Percentiles rank a stretch among this genome's conserved stretches.
Conservation (phyloP, 2,113 vertebrate genomes). For the Eretmochelys imbricata region DNA sequence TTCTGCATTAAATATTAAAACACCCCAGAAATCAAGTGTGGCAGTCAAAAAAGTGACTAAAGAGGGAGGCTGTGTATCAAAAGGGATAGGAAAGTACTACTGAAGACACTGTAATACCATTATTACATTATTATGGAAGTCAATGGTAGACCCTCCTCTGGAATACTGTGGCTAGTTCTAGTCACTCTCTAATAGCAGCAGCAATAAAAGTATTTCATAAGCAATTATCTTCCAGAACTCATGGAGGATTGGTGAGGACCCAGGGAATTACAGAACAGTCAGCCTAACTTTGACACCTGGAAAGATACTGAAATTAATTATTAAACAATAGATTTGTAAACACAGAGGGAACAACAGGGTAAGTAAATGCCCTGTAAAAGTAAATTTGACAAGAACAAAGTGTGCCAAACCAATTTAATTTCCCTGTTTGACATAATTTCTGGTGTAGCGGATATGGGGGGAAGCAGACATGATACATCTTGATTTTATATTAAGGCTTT, state of each 20-base stretch:
- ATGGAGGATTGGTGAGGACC: background rate
- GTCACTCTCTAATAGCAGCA: background rate
- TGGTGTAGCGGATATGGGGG: background rate
- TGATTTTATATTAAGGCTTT: too few relatives aligned
- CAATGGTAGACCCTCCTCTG: background rate
- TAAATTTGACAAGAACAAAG: background rate
- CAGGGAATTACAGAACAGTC: background rate
- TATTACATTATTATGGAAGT: background rate
- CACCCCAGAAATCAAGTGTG: background rate
- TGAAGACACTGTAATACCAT: background rate
- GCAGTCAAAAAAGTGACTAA: background rate
- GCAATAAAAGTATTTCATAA: background rate
- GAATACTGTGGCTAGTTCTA: background rate
- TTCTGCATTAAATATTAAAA: background rate
- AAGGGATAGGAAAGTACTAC: background rate
- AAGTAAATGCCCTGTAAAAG: background rate
- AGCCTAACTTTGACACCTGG: background rate
- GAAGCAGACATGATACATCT: background rate
- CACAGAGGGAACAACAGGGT: background rate
- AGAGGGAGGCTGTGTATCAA: background rate
- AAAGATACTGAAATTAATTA: background rate
- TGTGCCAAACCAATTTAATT: background rate
- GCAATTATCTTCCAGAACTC: background rate
- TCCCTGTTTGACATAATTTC: background rate
- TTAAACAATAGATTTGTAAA: background rate